Evolutionary conservation across 2,888 invertebrate species (phyloP), one percentile per base, ranked within the genome.

Genomic region (Scaptomyza caliginosa): DNA sequence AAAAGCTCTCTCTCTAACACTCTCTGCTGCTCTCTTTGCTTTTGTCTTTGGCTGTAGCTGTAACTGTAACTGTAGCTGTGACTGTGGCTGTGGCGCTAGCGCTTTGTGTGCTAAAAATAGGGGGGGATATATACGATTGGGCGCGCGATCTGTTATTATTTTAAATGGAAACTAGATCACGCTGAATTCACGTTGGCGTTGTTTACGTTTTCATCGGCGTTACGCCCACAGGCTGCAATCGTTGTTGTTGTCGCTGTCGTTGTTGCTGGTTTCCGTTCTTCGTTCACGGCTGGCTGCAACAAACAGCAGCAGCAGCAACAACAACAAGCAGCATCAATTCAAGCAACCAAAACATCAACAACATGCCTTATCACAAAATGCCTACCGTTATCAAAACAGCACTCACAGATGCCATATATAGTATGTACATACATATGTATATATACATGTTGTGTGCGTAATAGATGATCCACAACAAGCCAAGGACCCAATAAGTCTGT

Each of bases 151-250:
- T 34, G 34, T 34, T 80, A 77, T 86, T 86, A 59, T 88, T 88
- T 89, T 80, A 79, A 86, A 84, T 86, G 52, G 58, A 86, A 88
- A 89, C 86, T 88, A 88, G 89, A 88, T 88, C 88, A 89, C 86
- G 86, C 74, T 72, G 60, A 83, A 75, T 83, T 62, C 81, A 86
- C 81, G 84, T 80, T 80, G 81, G 42, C 54, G 75, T 85, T 85
- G 81, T 82, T 82, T 82, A 82, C 86, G 75, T 79, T 85, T 60
- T 69, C 59, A 66, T 72, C 74, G 65, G 68, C 68, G 68, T 74
- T 68, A 67, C 75, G 74, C 77, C 74, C 65, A 56, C 73, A 58
- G 73, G 38, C 64, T 69, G 56, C 56, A 62, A 40, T 52, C 59
- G 60, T 51, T 51, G 52, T 50, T 36, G 17, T 17, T 46, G 51